Evolutionary conservation across 2,888 invertebrate genomes (phyloP).

Genomic region (Desoria tigrina): DNA sequence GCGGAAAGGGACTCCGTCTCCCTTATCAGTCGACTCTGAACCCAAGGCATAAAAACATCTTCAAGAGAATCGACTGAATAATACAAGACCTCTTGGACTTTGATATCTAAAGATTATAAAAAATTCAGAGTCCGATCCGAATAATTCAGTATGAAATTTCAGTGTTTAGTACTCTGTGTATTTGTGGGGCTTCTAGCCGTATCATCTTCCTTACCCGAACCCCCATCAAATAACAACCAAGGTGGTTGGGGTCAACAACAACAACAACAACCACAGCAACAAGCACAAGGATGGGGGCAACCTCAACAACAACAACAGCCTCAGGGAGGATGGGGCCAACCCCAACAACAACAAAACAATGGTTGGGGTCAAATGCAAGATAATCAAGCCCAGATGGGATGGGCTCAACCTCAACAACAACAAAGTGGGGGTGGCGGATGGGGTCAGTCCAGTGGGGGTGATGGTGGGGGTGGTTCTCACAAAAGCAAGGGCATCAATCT

Average conservation of each 20-base stretch:
- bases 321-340: slow-evolving; percentile 27
- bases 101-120: too few species aligned
- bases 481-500: slow-evolving; percentile 7
- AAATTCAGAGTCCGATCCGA: too few species aligned
- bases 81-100: too few species aligned
- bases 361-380: slow-evolving; percentile 20
- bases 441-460: neutral
- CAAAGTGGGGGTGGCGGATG: slow-evolving; percentile 21
- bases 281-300: slow-evolving; percentile 23
- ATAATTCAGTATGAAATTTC: too few species aligned
- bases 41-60: too few species aligned
- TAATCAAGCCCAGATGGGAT: slow-evolving; percentile 11
- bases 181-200: neutral
- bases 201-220: neutral
- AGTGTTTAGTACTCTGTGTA: neutral
- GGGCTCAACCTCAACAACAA: slow-evolving; percentile 17
- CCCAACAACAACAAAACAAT: neutral
- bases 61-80: too few species aligned
- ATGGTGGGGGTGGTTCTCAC: neutral
- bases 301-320: slow-evolving; percentile 19
- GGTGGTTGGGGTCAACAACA: neutral
- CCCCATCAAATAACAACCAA: slow-evolving; percentile 3
- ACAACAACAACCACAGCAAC: neutral
- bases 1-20: too few species aligned
- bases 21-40: too few species aligned